A percentile compares a stretch with the other conserved stretches of the same genome.
phyloP scores from a whole-genome alignment of 2,113 vertebrate species.

The Pipra filicauda region DNA sequence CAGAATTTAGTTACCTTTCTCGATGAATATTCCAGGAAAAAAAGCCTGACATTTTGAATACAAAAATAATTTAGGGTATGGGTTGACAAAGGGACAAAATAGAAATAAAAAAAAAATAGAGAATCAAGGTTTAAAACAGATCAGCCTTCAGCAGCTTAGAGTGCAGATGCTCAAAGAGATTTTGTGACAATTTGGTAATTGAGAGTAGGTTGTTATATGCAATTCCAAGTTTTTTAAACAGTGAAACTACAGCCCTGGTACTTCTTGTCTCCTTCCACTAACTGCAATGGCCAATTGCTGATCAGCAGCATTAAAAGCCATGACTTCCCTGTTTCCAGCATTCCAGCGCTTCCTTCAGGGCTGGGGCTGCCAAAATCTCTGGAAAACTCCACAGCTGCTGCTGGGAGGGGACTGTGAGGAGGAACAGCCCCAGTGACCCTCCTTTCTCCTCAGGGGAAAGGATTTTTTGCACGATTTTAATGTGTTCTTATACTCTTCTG shows the following conservation, averaged over 20 bases:
- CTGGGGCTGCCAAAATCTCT: background rate
- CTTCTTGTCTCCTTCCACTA: background rate
- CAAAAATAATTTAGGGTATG: background rate
- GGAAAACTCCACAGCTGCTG: background rate
- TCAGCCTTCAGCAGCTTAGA: background rate
- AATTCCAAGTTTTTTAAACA: too few relatives aligned
- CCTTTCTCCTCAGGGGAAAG: background rate
- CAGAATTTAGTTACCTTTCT: background rate
- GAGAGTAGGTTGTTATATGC: rapidly evolving
- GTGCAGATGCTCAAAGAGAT: background rate
- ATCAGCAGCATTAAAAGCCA: background rate
- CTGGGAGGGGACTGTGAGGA: background rate
- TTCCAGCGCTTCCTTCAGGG: background rate
- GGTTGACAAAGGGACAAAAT: background rate
- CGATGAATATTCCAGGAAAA: background rate
- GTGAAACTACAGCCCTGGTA: too few relatives aligned
- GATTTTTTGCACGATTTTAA: too few relatives aligned
- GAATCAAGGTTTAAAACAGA: background rate
- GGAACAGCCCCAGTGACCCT: background rate
- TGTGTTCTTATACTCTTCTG: too few relatives aligned
- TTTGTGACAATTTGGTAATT: rapidly evolving
- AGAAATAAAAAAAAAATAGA: background rate
- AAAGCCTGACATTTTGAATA: background rate
- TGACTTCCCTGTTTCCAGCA: background rate
- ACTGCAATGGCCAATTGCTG: background rate